These are phyloP conservation scores for Molossus molossus DNA, from an alignment of 2,797 vertebrate genomes.

Conservation along the genomic window DNA sequence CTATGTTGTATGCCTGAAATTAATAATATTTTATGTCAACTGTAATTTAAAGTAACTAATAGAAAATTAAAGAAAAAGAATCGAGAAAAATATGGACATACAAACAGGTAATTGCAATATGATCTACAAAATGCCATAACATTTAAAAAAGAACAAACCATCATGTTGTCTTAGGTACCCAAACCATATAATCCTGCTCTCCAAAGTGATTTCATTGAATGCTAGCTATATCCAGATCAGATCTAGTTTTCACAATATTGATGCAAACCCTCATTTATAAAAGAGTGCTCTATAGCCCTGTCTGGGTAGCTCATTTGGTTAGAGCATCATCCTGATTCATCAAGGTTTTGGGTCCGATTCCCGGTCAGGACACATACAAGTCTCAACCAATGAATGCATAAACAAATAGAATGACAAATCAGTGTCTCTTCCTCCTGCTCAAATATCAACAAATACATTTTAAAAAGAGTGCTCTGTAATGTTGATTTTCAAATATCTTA, in stretches of 20 bases:
- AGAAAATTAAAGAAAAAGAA: no score
- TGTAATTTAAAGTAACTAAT: not conserved
- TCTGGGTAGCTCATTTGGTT: no score
- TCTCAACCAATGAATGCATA: no score
- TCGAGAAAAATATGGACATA: not conserved
- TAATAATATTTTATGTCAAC: not conserved
- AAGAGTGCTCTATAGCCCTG: not conserved
- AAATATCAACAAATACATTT: no score
- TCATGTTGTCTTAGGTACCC: not conserved
- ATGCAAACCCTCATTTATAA: not conserved
- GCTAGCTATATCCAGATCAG: not conserved
- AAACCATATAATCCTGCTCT: not conserved
- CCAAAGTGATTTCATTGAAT: slow-evolving; percentile 3
- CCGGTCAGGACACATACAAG: no score
- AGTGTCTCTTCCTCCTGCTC: no score
- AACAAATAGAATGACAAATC: no score
- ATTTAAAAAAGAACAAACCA: not conserved
- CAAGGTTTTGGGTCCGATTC: no score
- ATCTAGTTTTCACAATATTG: not conserved
- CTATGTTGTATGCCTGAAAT: not conserved
- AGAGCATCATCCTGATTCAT: no score
- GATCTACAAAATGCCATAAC: not conserved
- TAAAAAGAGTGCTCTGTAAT: not conserved
- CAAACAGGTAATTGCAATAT: not conserved
- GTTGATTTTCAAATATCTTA: not conserved